phyloP scores from a whole-genome alignment of 2,113 vertebrate genomes.

The Struthio camelus region DNA sequence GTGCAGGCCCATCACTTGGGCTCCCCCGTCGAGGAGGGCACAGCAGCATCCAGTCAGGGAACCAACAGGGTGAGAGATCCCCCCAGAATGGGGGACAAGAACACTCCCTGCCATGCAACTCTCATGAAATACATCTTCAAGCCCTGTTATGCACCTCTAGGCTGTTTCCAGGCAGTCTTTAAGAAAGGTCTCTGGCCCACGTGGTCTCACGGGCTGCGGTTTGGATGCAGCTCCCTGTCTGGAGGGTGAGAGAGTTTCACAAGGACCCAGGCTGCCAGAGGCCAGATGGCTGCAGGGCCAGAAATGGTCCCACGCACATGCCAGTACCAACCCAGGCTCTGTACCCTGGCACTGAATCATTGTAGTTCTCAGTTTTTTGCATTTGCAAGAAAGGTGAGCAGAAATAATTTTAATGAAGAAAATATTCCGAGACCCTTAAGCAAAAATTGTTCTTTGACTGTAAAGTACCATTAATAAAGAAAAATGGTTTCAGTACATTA shows the following conservation, averaged over 20 bases:
- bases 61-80: too few relatives aligned
- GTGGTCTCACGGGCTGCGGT: too few relatives aligned
- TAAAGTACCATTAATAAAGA: not conserved
- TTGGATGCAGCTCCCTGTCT: fast-evolving
- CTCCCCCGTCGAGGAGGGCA: not conserved
- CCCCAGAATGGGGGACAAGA: fast-evolving
- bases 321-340: fast-evolving
- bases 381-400: not conserved
- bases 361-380: not conserved
- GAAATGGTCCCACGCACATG: fast-evolving
- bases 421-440: not conserved
- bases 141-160: not conserved
- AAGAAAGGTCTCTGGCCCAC: fast-evolving
- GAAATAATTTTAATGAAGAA: not conserved
- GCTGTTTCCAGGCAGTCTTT: not conserved
- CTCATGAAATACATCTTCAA: not conserved
- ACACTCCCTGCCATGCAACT: too few relatives aligned
- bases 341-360: not conserved
- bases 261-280: fast-evolving
- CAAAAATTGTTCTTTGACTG: not conserved
- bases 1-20: fast-evolving
- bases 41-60: not conserved
- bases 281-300: not conserved
- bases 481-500: not conserved
- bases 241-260: not conserved